Conservation (phyloP, 2,888 invertebrate species). For the Molorchus minor region DNA sequence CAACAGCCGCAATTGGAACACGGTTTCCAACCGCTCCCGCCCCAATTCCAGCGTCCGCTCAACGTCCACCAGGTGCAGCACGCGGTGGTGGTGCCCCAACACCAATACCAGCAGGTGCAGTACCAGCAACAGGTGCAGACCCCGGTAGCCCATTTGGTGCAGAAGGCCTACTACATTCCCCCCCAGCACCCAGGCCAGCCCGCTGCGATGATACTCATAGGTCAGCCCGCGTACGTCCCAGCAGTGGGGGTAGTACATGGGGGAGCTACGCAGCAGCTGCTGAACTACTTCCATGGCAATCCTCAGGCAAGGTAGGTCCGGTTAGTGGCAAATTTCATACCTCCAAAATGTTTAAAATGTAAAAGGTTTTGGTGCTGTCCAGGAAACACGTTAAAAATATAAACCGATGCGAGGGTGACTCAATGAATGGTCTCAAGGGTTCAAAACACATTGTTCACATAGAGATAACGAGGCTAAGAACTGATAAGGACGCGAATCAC, state of each 20-base stretch:
- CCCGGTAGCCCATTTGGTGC: slow-evolving; percentile 35
- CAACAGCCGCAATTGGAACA: slow-evolving; percentile 39
- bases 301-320: slow-evolving; percentile 47
- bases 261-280: slow-evolving; percentile 52
- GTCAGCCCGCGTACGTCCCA: slow-evolving; percentile 56
- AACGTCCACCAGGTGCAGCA: neutral
- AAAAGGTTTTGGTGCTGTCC: too few species aligned
- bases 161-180: slow-evolving; percentile 39
- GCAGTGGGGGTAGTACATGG: slow-evolving; percentile 49
- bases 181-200: slow-evolving; percentile 50
- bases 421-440: too few species aligned
- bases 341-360: too few species aligned
- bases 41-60: too few species aligned
- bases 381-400: too few species aligned
- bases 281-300: slow-evolving; percentile 56
- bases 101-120: slow-evolving; percentile 33
- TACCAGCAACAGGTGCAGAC: slow-evolving; percentile 3
- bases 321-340: too few species aligned
- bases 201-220: slow-evolving; percentile 59
- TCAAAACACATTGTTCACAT: too few species aligned
- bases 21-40: slow-evolving; percentile 40
- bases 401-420: too few species aligned
- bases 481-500: too few species aligned
- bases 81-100: slow-evolving; percentile 36
- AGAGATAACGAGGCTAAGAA: too few species aligned